A percentile compares a stretch with the other conserved stretches of the same genome.
These are phyloP conservation scores for Paramisgurnus dabryanus DNA, from an alignment of 2,113 vertebrate genomes.

Conservation along the genomic window DNA sequence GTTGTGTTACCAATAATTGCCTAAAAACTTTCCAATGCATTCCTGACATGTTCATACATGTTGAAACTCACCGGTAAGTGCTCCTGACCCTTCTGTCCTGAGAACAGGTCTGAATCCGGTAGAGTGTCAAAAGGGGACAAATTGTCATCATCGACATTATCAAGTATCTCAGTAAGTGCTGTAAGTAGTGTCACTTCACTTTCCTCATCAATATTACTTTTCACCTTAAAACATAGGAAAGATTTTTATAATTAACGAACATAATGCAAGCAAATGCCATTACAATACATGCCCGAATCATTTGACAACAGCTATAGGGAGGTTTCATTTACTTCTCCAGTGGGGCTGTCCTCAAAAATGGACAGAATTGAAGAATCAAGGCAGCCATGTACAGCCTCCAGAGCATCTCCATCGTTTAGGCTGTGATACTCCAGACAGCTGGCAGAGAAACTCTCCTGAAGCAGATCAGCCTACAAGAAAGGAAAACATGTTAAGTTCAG, in stretches of 20 bases:
- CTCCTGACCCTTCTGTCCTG: slow-evolving; percentile 82
- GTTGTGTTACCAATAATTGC: neutral
- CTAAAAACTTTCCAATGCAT: neutral
- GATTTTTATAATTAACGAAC: no score
- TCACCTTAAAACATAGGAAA: slow-evolving; percentile 71
- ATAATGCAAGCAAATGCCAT: neutral
- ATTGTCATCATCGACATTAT: slow-evolving; percentile 91
- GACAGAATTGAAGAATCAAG: slow-evolving; percentile 69
- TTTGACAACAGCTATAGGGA: neutral
- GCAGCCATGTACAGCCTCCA: slow-evolving; percentile 62
- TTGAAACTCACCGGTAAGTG: slow-evolving; percentile 73
- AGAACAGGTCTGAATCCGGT: slow-evolving; percentile 87
- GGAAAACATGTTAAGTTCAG: neutral
- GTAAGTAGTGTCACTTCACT: slow-evolving; percentile 90
- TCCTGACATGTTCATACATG: neutral
- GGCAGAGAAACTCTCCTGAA: slow-evolving; percentile 36
- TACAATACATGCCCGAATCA: neutral
- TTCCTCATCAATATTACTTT: slow-evolving; percentile 80
- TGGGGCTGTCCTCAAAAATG: slow-evolving; percentile 68
- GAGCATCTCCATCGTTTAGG: slow-evolving; percentile 58
- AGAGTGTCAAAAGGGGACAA: slow-evolving; percentile 92
- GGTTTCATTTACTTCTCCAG: slow-evolving; percentile 64
- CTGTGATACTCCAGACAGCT: slow-evolving; percentile 50
- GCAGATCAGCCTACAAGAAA: slow-evolving; percentile 33
- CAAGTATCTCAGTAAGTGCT: slow-evolving; percentile 92